Percentiles rank a stretch among this genome's conserved stretches.
phyloP scores from a whole-genome alignment of 2,113 vertebrate genomes.

The Prochilodus magdalenae region DNA sequence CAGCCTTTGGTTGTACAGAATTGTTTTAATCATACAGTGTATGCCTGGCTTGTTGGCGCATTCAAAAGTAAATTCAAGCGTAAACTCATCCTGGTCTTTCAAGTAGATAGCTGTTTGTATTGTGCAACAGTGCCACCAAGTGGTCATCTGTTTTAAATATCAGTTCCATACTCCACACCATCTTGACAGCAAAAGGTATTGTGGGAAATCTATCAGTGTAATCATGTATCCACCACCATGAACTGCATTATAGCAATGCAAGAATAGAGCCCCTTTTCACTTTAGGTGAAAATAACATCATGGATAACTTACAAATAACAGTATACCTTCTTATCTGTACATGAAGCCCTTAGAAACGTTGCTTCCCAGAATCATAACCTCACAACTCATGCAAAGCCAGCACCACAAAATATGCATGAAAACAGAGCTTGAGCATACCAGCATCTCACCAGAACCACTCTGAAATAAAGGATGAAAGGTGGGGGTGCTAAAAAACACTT shows the following conservation, averaged over 20 bases:
- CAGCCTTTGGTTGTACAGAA: neutral
- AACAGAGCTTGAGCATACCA: constrained; percentile 3
- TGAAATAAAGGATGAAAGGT: too few relatives aligned
- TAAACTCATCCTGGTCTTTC: neutral
- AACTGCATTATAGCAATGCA: neutral
- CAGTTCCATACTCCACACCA: neutral
- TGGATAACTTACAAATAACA: neutral
- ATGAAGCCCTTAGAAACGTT: neutral
- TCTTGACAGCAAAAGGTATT: constrained; percentile 3
- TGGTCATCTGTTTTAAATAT: constrained; percentile 44
- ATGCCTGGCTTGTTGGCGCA: neutral
- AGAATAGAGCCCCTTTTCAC: neutral
- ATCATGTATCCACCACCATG: constrained; percentile 13
- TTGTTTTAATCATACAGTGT: neutral
- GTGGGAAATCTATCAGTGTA: constrained; percentile 47
- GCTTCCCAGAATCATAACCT: neutral
- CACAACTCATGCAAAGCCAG: constrained; percentile 8
- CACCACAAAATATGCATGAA: neutral
- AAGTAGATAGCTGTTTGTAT: neutral
- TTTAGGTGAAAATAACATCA: neutral
- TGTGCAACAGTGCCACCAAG: constrained; percentile 52
- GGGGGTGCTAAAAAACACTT: neutral
- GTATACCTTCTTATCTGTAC: constrained; percentile 5
- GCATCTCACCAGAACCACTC: neutral
- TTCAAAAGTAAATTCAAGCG: too few relatives aligned